phyloP scores from a whole-genome alignment of 2,888 invertebrate genomes.

The Pinctada fucata region DNA sequence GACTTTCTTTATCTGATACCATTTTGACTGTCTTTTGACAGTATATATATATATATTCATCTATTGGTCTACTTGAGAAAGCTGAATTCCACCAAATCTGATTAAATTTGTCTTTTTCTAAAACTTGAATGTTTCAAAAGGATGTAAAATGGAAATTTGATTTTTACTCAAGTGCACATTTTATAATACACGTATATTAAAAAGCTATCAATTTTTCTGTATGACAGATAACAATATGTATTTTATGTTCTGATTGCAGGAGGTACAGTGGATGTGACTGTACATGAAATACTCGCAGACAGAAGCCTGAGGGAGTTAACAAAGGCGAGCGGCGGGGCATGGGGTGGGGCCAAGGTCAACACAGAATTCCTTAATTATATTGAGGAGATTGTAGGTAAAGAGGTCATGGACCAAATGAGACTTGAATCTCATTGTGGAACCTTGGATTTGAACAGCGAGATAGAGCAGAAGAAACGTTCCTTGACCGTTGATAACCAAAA shows the following conservation, averaged over 20 bases:
- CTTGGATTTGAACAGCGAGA: slow-evolving; percentile 30
- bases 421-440: not conserved
- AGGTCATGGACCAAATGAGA: slow-evolving; percentile 13
- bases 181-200: too few species aligned
- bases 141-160: too few species aligned
- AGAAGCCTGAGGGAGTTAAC: slow-evolving; percentile 31
- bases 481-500: slow-evolving; percentile 10
- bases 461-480: slow-evolving; percentile 35
- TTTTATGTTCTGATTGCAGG: slow-evolving; percentile 20
- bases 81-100: too few species aligned
- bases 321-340: slow-evolving; percentile 36
- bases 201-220: too few species aligned
- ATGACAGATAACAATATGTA: too few species aligned
- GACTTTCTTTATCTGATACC: not conserved
- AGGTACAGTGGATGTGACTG: slow-evolving; percentile 42
- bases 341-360: slow-evolving; percentile 38
- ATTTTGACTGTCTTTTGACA: not conserved
- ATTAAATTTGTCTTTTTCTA: too few species aligned
- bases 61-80: too few species aligned
- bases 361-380: slow-evolving; percentile 32
- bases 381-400: slow-evolving; percentile 23
- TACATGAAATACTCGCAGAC: slow-evolving; percentile 33
- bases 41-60: not conserved
- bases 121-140: too few species aligned
- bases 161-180: too few species aligned